Conservation (phyloP, 2,888 invertebrate species). For the Acrobasis repandana region DNA sequence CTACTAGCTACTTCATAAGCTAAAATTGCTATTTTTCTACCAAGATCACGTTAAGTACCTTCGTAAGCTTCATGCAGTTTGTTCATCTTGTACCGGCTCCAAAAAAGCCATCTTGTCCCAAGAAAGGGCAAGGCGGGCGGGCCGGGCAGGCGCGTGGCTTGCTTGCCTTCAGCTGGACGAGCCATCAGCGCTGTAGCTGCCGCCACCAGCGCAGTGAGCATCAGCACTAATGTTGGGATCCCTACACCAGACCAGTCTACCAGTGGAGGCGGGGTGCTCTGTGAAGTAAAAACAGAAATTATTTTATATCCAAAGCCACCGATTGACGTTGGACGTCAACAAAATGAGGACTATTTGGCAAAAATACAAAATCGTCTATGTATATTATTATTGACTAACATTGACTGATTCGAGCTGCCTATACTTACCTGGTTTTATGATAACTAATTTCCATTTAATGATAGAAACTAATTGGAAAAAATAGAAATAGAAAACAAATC, state of each 20-base stretch:
- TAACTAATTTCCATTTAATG: no score
- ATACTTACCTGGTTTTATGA: no score
- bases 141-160: slow-evolving; percentile 84
- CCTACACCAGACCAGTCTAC: slow-evolving; percentile 65
- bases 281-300: slow-evolving; percentile 21
- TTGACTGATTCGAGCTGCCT: no score
- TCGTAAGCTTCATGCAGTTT: slow-evolving; percentile 91
- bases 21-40: no score
- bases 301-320: no score
- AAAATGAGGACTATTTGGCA: no score
- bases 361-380: slow-evolving; percentile 25
- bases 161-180: slow-evolving; percentile 51
- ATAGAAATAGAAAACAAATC: no score
- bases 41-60: slow-evolving; percentile 72
- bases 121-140: slow-evolving; percentile 87
- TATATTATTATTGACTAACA: no score
- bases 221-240: slow-evolving; percentile 66
- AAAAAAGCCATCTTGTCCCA: slow-evolving; percentile 92
- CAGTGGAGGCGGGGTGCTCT: slow-evolving; percentile 64
- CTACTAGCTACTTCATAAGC: no score
- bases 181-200: slow-evolving; percentile 56
- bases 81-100: slow-evolving; percentile 86
- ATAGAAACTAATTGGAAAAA: no score
- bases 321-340: no score
- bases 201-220: slow-evolving; percentile 55